phyloP scores from a whole-genome alignment of 2,797 vertebrate genomes.

The Atherinosoma microstoma region DNA sequence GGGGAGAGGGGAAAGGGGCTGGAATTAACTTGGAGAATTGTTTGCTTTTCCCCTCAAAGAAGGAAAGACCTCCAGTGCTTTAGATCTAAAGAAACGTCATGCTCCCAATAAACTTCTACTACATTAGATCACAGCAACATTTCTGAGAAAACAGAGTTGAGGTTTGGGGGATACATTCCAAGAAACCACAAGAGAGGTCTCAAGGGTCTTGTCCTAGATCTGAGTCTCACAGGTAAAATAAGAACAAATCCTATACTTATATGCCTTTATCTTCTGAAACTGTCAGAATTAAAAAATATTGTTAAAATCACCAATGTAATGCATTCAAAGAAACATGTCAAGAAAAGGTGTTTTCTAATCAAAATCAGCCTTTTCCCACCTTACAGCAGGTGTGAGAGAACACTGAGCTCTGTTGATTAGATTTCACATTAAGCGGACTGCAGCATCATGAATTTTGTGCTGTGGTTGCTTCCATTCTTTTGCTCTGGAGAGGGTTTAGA shows the following conservation, averaged over 20 bases:
- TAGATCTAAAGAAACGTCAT: conserved; percentile 58
- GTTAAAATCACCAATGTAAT: background rate
- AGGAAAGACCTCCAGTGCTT: conserved; percentile 53
- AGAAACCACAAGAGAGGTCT: conserved; percentile 52
- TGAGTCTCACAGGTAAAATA: conserved; percentile 35
- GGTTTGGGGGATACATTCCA: conserved; percentile 38
- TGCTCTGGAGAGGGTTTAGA: conserved; percentile 27
- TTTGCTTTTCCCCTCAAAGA: conserved; percentile 63
- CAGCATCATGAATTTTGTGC: conserved; percentile 71
- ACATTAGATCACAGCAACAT: conserved; percentile 44
- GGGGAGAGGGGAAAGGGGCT: conserved; percentile 35
- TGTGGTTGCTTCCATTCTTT: conserved; percentile 20
- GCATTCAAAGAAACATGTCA: background rate
- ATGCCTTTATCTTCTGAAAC: background rate
- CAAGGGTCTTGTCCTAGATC: conserved; percentile 48
- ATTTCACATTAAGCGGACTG: conserved; percentile 74
- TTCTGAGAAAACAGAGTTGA: conserved; percentile 27
- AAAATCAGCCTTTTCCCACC: conserved; percentile 5
- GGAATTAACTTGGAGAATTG: conserved; percentile 57
- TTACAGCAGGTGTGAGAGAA: conserved; percentile 70
- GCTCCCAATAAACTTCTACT: conserved; percentile 31
- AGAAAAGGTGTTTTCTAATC: conserved; percentile 15
- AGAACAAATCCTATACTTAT: background rate
- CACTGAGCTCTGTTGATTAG: conserved; percentile 57
- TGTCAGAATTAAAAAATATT: background rate